Percentiles rank a stretch among this genome's conserved stretches.
Evolutionary conservation across 2,797 vertebrate genomes (phyloP).

Genomic region (Tinamus major): DNA sequence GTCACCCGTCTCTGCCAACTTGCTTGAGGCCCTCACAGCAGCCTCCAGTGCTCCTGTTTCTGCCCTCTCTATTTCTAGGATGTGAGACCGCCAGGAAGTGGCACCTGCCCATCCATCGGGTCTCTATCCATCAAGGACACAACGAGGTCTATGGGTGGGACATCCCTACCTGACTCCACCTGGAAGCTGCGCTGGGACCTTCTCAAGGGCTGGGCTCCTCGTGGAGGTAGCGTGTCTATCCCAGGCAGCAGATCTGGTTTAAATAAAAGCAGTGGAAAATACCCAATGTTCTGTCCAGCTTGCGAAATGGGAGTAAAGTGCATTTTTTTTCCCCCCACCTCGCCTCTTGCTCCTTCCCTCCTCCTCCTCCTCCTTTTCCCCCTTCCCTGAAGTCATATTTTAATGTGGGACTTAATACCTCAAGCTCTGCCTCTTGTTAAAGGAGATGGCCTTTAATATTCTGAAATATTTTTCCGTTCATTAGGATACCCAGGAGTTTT

Average conservation of each 20-base stretch:
- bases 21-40: neutral
- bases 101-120: neutral
- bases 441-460: neutral
- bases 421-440: too few relatives aligned
- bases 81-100: neutral
- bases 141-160: too few relatives aligned
- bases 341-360: neutral
- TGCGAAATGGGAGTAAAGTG: neutral
- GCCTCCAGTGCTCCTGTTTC: too few relatives aligned
- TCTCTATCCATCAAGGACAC: rapidly evolving
- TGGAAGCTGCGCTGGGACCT: neutral
- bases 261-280: constrained; percentile 21
- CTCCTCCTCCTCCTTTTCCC: neutral
- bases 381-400: neutral
- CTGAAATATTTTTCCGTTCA: neutral
- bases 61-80: neutral
- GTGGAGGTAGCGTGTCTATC: neutral
- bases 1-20: neutral
- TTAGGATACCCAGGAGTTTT: neutral
- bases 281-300: neutral
- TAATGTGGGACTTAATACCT: neutral
- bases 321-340: rapidly evolving
- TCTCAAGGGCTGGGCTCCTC: neutral
- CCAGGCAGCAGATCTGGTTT: neutral
- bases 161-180: neutral